Base-by-base conservation (phyloP, 2,888 invertebrate genomes). In the Augochlorella aurata region DNA sequence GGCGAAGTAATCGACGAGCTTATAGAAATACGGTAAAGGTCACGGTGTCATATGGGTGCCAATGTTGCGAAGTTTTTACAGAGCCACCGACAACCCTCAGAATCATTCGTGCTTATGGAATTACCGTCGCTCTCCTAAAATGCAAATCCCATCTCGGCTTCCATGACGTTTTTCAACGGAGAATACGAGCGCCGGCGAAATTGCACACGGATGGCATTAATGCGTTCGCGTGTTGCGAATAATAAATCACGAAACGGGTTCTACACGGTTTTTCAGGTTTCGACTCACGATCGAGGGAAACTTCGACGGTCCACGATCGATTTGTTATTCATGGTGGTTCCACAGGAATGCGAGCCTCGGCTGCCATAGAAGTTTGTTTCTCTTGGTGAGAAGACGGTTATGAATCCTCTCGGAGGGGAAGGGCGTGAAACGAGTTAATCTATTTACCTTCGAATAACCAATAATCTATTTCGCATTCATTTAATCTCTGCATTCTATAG, bases 101-200 rank as follows among this genome's bases (percentile, higher is more conserved):
- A 68, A 74, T 78, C 67, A 50, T 71, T 67, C 29, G 18, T 12
- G 65, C 72, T 80, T 82, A 82, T 82, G 76, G 76, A 79, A 79
- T 82, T 65, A 79, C 29, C 65, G 45, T 72, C 44, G 49, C 63
- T 49, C 68, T n/a, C 74, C 58, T 29, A 49, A 70, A 52, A 81
- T 75, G 67, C 75, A 81, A 81, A 81, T 74, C 45, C 24, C 38
- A 45, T 29, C 50, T 9, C 29, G 29, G 49, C 49, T 68, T 29
- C 12, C 18, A 29, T 49, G 29, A 29, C 24, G 18, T 68, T 68
- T 44, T 68, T 68, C 68, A n/a, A 24, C 1, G 10, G 16, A 21
- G 21, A 49, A 68, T 68, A 29, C 16, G 47, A 24, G 49, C 7
- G 16, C 18, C 10, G 47, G 29, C 24, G 49, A 50, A 49, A 68